Conservation (phyloP, 1,140 invertebrate genomes). For the Bursaphelenchus mucronatus region DNA sequence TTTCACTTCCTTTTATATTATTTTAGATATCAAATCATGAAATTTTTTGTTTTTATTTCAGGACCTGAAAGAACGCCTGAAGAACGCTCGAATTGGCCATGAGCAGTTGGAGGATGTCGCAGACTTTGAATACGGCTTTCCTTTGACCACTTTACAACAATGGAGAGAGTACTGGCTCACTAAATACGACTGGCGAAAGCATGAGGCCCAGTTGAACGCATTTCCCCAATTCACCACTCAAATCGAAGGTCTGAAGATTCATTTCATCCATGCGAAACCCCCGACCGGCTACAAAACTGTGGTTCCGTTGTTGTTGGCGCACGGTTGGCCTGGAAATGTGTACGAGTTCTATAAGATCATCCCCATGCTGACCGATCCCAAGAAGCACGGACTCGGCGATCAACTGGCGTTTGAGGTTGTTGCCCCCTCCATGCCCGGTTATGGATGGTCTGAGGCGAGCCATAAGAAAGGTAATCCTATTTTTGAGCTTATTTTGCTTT, state of each 20-base stretch:
- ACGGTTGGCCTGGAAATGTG: constrained; percentile 79
- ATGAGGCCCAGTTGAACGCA: constrained; percentile 70
- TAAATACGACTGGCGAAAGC: constrained; percentile 72
- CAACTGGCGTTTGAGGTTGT: constrained; percentile 75
- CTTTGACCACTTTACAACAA: constrained; percentile 69
- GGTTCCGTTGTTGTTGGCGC: constrained; percentile 67
- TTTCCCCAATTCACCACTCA: constrained; percentile 70
- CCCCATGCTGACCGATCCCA: constrained; percentile 68
- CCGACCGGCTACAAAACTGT: constrained; percentile 45
- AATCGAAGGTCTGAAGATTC: constrained; percentile 67
- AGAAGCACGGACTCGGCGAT: constrained; percentile 66
- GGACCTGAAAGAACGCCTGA: constrained; percentile 67
- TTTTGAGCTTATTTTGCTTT: no score
- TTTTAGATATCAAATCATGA: no score
- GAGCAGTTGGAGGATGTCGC: constrained; percentile 68
- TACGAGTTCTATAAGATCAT: constrained; percentile 78
- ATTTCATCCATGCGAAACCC: constrained; percentile 47
- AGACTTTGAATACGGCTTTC: constrained; percentile 75
- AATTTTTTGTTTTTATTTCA: no score
- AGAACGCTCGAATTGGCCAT: constrained; percentile 64
- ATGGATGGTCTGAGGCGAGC: constrained; percentile 63
- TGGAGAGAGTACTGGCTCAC: constrained; percentile 72
- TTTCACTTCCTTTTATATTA: no score
- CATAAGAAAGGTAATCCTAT: constrained; percentile 37
- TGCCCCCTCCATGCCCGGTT: constrained; percentile 76